phyloP scores from a whole-genome alignment of 2,888 invertebrate species.

The Sussaba pulchella region DNA sequence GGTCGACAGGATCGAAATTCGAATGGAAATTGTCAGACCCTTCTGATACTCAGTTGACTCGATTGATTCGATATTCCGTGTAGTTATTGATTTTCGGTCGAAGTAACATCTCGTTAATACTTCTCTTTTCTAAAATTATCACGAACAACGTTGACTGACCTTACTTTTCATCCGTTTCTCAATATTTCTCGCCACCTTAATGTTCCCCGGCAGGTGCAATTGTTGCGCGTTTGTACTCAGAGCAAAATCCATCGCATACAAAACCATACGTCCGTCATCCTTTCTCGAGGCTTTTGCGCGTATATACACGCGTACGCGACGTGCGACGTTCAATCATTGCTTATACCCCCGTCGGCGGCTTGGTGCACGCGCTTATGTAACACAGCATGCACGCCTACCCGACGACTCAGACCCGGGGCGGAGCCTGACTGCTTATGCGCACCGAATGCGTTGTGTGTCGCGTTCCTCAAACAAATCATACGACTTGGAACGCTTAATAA shows the following conservation, averaged over 20 bases:
- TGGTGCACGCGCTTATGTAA: slow-evolving; percentile 56
- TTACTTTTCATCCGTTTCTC: slow-evolving; percentile 8
- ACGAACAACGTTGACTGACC: slow-evolving; percentile 22
- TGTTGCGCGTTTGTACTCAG: slow-evolving; percentile 22
- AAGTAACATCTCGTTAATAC: slow-evolving; percentile 6
- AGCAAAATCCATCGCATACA: slow-evolving; percentile 32
- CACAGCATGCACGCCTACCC: slow-evolving; percentile 58
- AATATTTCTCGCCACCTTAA: slow-evolving; percentile 42
- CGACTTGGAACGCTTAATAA: slow-evolving; percentile 57
- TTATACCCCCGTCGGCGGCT: slow-evolving; percentile 33
- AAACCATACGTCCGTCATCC: slow-evolving; percentile 29
- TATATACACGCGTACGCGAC: slow-evolving; percentile 35
- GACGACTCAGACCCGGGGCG: slow-evolving; percentile 59
- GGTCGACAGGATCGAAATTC: slow-evolving; percentile 41
- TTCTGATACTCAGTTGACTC: slow-evolving; percentile 10
- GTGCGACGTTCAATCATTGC: slow-evolving; percentile 61
- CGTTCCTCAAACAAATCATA: slow-evolving; percentile 69
- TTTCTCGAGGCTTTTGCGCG: slow-evolving; percentile 38
- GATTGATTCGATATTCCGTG: background rate
- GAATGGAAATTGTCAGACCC: slow-evolving; percentile 43
- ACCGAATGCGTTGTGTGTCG: slow-evolving; percentile 46
- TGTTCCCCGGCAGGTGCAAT: slow-evolving; percentile 60
- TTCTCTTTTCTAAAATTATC: slow-evolving; percentile 38
- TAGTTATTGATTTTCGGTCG: slow-evolving; percentile 46
- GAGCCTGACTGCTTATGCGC: slow-evolving; percentile 54